Evolutionary conservation across 2,888 invertebrate genomes (phyloP), one percentile per base, ranked within the genome.

Genomic region (Andrena fulva): DNA sequence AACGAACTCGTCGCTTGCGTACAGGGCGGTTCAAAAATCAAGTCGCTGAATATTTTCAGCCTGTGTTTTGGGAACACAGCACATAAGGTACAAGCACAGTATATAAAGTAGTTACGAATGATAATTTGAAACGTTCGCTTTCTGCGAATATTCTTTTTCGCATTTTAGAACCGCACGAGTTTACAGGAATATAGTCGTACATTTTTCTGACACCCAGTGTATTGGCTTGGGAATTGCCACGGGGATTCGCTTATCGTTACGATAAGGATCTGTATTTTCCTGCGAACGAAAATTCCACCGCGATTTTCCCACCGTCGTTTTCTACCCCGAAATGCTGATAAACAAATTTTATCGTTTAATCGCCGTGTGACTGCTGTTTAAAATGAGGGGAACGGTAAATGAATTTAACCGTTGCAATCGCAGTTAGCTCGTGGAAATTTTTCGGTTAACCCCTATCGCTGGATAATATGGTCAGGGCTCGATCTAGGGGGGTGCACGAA

Each of bases 281-380:
- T 31, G 48, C 29, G 35, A 6, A 20, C 54, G 35, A 42, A 63
- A 72, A 52, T 35, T 52, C 33, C 20, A 67, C 24, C 48, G 54
- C 56, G 63, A 79, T 69, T 77, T 29, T 50, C 63, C 2, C 8
- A 24, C 24, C 2, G 31, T 20, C 27, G 54, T 54, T 33, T 29
- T 33, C 10, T 10, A 24, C 0, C 54, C 20, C 60, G 10, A 62
- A 27, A 50, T 24, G 12, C 5, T 8, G 79, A 29, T 70, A 35
- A 79, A 60, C 63, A 70, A 77, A 79, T 79, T 77, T 64, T 48
- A 59, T 35, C 78, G 35, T 52, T 77, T 60, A 77, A 77, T 77
- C 63, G 62, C 27, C 29, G 8, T 31, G 59, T 59, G 69, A 59
- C 68, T 16, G 42, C 20, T 35, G 63, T 16, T 64, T 12, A 42